These are phyloP conservation scores for Ataeniobius toweri DNA, from an alignment of 2,797 vertebrate species.

Conservation along the genomic window DNA sequence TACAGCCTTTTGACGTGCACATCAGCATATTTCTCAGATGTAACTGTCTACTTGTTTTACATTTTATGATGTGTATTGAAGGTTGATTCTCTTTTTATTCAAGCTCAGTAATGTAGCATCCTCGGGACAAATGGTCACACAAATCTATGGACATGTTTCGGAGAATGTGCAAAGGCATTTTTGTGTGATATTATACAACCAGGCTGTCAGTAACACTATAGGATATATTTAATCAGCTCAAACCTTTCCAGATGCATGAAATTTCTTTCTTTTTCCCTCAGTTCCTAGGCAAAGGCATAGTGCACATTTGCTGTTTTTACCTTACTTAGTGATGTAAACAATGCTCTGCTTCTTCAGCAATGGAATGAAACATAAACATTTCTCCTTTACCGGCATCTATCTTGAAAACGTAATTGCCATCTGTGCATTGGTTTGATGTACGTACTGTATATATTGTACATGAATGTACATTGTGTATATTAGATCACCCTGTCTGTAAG, in stretches of 20 bases:
- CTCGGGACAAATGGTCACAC: slow-evolving; percentile 37
- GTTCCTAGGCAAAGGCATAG: slow-evolving; percentile 51
- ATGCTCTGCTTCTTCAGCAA: slow-evolving; percentile 61
- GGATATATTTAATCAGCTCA: slow-evolving; percentile 72
- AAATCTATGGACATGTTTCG: slow-evolving; percentile 39
- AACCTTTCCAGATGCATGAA: slow-evolving; percentile 76
- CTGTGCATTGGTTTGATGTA: slow-evolving; percentile 79
- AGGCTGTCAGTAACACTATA: slow-evolving; percentile 39
- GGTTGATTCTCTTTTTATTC: slow-evolving; percentile 36
- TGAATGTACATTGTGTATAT: slow-evolving; percentile 81
- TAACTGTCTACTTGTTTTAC: slow-evolving; percentile 37
- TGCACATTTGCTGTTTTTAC: slow-evolving; percentile 65
- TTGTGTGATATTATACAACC: slow-evolving; percentile 42
- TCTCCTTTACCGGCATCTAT: slow-evolving; percentile 55
- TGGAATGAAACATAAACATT: slow-evolving; percentile 58
- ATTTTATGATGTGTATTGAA: slow-evolving; percentile 49
- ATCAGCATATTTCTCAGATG: slow-evolving; percentile 49
- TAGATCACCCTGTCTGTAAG: slow-evolving; percentile 69
- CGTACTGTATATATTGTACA: slow-evolving; percentile 74
- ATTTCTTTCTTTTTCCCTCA: slow-evolving; percentile 55
- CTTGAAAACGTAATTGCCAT: slow-evolving; percentile 63
- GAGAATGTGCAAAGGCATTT: slow-evolving; percentile 32
- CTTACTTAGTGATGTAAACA: slow-evolving; percentile 69
- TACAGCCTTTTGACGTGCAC: slow-evolving; percentile 68
- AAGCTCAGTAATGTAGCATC: slow-evolving; percentile 60